These are phyloP conservation scores for Trachelus iudaicus DNA, from an alignment of 2,888 invertebrate species.

Conservation along the genomic window DNA sequence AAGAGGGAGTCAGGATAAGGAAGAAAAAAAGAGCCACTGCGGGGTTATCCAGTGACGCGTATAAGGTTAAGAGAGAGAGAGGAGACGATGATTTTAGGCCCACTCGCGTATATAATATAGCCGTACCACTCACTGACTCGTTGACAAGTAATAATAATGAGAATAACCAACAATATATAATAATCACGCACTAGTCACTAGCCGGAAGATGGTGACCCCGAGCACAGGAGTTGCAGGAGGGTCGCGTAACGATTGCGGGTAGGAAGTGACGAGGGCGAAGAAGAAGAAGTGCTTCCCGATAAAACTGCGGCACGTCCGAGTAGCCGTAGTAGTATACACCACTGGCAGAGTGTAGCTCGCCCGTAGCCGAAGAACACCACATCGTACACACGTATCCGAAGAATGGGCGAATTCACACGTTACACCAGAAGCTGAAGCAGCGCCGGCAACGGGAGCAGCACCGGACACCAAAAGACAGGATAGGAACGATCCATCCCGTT, in stretches of 20 bases:
- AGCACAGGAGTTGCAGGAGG: conserved; percentile 42
- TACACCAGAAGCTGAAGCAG: conserved; percentile 37
- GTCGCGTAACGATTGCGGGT: conserved; percentile 33
- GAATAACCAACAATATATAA: conserved; percentile 33
- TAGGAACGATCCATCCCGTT: conserved; percentile 32
- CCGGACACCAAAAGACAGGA: conserved; percentile 34
- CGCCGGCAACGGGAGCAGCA: background rate
- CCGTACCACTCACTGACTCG: background rate
- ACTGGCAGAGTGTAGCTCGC: conserved; percentile 38
- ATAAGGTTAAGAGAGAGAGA: background rate
- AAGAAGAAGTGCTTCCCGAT: conserved; percentile 43
- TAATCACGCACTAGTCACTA: conserved; percentile 45
- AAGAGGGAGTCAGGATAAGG: background rate
- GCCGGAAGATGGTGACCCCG: conserved; percentile 43
- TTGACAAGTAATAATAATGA: background rate
- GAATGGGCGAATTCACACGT: conserved; percentile 31
- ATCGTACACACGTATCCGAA: conserved; percentile 51
- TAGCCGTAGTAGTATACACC: conserved; percentile 32
- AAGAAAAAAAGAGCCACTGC: background rate
- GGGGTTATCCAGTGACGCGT: background rate
- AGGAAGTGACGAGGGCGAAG: conserved; percentile 26
- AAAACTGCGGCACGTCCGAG: conserved; percentile 39
- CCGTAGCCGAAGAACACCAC: conserved; percentile 50
- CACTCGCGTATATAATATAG: background rate
- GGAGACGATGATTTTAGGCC: background rate